Evolutionary conservation across 1,140 invertebrate species (phyloP).

Genomic region (Alviniconcha marisindica): DNA sequence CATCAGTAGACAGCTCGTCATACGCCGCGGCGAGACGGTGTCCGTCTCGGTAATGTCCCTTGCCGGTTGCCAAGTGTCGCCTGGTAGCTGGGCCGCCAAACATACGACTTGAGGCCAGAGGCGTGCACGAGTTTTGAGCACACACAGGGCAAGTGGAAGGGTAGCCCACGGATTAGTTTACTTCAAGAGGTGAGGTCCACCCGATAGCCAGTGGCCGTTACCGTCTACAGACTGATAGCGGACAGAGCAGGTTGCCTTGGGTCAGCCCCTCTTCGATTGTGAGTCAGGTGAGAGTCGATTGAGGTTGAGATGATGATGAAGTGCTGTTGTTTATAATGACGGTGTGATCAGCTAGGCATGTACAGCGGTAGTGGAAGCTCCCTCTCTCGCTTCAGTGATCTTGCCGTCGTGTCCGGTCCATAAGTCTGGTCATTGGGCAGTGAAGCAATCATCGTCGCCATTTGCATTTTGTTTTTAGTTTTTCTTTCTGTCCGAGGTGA

Average conservation of each 20-base stretch:
- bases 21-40: background rate
- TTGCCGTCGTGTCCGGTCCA: too few species aligned
- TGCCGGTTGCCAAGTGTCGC: constrained; percentile 31
- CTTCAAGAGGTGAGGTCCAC: constrained; percentile 5
- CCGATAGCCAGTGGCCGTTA: constrained; percentile 29
- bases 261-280: background rate
- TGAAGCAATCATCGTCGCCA: too few species aligned
- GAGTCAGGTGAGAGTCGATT: constrained; percentile 13
- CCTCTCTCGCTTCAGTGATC: too few species aligned
- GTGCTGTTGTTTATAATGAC: too few species aligned
- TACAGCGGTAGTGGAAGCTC: too few species aligned
- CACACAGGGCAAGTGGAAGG: background rate
- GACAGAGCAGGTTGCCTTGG: background rate
- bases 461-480: too few species aligned
- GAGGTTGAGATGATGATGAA: too few species aligned
- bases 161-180: constrained; percentile 12
- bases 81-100: constrained; percentile 24
- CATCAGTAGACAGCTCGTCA: too few species aligned
- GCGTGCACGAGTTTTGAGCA: constrained; percentile 16
- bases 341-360: too few species aligned
- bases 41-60: background rate
- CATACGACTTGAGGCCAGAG: background rate
- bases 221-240: constrained; percentile 1
- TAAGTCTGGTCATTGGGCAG: too few species aligned
- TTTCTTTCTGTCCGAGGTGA: too few species aligned